Evolutionary conservation across 2,888 invertebrate genomes (phyloP).

Genomic region (Opisthograptis luteolata): DNA sequence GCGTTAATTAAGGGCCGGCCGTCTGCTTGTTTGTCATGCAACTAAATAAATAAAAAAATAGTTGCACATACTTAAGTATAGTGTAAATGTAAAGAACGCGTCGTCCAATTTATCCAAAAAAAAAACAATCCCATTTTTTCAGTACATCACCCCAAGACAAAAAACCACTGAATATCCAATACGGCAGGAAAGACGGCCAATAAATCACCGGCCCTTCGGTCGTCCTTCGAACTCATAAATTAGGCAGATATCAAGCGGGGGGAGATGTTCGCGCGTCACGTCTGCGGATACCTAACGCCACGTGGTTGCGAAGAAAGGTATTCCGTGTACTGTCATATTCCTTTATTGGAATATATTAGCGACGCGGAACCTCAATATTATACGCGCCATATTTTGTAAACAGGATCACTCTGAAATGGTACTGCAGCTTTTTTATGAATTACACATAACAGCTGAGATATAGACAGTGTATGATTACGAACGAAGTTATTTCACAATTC

Average conservation of each 20-base stretch:
- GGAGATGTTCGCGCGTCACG: conserved; percentile 7
- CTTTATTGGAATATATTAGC: conserved; percentile 1
- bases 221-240: conserved; percentile 32
- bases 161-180: conserved; percentile 19
- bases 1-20: too few species aligned
- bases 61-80: too few species aligned
- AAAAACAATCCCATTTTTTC: conserved; percentile 2
- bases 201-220: conserved; percentile 32
- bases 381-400: too few species aligned
- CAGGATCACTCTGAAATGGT: not conserved
- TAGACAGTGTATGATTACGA: too few species aligned
- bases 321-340: conserved; percentile 10
- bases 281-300: conserved; percentile 16
- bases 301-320: conserved; percentile 6
- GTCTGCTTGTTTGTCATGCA: too few species aligned
- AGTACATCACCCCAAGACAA: conserved; percentile 12
- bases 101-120: not conserved
- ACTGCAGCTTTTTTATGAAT: not conserved
- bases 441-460: too few species aligned
- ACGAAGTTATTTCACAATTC: too few species aligned
- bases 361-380: not conserved
- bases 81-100: not conserved
- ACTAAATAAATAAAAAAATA: too few species aligned
- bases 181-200: conserved; percentile 16
- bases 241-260: conserved; percentile 32